Conservation (phyloP, 2,113 vertebrate species). For the Dryoscopus gambensis region DNA sequence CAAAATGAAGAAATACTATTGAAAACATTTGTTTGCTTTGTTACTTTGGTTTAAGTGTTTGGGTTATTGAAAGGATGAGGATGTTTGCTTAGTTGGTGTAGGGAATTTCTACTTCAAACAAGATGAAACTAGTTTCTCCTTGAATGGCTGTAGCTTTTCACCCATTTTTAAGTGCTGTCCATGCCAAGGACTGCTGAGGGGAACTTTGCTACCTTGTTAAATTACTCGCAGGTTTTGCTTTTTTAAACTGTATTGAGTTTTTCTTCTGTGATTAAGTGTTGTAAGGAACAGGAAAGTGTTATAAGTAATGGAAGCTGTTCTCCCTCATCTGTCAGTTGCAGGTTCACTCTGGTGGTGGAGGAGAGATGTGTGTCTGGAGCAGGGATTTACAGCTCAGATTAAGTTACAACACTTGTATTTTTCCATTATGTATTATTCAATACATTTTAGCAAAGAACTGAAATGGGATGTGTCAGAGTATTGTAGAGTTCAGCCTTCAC, state of each 20-base stretch:
- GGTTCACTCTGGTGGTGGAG: neutral
- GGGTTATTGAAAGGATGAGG: neutral
- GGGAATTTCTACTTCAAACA: conserved; percentile 11
- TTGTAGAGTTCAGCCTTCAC: neutral
- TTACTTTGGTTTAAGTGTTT: neutral
- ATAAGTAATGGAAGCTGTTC: neutral
- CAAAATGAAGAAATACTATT: neutral
- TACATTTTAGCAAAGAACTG: neutral
- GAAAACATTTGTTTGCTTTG: neutral
- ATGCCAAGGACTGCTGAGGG: neutral
- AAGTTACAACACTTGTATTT: neutral
- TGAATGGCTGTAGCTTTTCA: neutral
- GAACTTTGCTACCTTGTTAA: neutral
- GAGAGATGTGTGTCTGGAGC: neutral
- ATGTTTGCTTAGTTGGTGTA: neutral
- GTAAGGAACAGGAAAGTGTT: neutral
- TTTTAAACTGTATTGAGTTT: neutral
- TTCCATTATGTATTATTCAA: neutral
- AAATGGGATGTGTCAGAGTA: neutral
- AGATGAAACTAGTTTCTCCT: neutral
- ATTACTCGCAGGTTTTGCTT: neutral
- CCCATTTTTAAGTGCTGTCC: neutral
- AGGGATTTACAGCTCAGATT: neutral
- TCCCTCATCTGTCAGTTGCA: neutral
- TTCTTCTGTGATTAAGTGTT: neutral